Evolutionary conservation across 2,113 vertebrate genomes (phyloP), one percentile per base, ranked within the genome.

Genomic region (Hippolais icterina): DNA sequence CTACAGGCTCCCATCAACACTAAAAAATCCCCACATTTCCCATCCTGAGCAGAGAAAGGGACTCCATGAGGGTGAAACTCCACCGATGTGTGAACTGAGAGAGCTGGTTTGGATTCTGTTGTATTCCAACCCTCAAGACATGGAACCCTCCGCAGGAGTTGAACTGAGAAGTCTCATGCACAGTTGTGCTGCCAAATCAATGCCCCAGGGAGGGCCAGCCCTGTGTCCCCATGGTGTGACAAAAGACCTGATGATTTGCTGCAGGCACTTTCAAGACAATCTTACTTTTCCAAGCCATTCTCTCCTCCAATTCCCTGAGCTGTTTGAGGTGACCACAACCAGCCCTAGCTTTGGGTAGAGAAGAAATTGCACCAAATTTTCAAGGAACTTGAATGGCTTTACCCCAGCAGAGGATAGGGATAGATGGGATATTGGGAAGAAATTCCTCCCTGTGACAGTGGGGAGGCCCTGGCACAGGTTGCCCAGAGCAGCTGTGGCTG

Each of bases 291-390:
- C 29, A 18, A 15, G 27, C 5, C 42, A 29, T 28, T 28, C 28
- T 46, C 49, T 49, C 41, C 33, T 47, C 49, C 41, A 29, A 1
- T 14, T 61, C 66, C 14, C 61, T 2, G 7, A 5, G 41, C 54
- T n/a, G 12, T 4, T 37, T 27, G 33, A 37, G 64, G 35, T 4
- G 28, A 25, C 31, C 33, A 39, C 44, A 49, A 11, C 5, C 12
- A 18, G 20, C 6, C 20, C 16, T 20, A 3, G 33, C 20, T 25
- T 31, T 5, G 0, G 0, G 4, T 0, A 20, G 5, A 57, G 61
- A 20, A 8, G 9, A 49, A 71, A 27, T 6, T 1, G 20, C 13
- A 35, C 15, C 24, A 15, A 60, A 66, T 46, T 60, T 60, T 35
- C 39, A 46, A 24, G 7, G 23, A 33, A 28, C 16, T 59, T 28